Percentiles rank a stretch among this genome's conserved stretches.
Evolutionary conservation across 37 sponge, comb jelly and placozoan species (phyloP).

Genomic region (Bolinopsis microptera): DNA sequence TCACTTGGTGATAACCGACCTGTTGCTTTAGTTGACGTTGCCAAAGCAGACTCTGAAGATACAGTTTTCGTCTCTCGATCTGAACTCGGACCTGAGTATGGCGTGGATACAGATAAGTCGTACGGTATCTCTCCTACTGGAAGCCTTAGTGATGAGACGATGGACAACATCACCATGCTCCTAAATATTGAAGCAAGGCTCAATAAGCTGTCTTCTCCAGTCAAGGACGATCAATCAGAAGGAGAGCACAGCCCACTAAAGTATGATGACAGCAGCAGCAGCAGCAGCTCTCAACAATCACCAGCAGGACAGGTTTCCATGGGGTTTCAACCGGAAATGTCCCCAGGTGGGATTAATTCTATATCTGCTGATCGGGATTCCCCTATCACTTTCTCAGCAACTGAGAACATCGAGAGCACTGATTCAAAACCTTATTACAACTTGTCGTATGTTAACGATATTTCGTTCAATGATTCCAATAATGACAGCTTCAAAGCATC

Average conservation of each 20-base stretch:
- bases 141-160: slow-evolving; percentile 39
- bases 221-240: background rate
- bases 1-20: background rate
- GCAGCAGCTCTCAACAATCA: background rate
- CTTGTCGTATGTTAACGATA: slow-evolving; percentile 37
- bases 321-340: background rate
- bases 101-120: background rate
- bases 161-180: slow-evolving; percentile 26
- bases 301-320: background rate
- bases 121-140: background rate
- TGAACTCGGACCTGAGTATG: slow-evolving; percentile 7
- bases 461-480: slow-evolving; percentile 21
- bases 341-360: background rate
- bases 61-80: background rate
- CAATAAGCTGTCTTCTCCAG: background rate
- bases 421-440: slow-evolving; percentile 43
- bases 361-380: background rate
- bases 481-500: background rate
- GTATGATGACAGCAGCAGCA: background rate
- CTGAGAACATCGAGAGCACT: slow-evolving; percentile 31
- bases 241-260: background rate
- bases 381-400: slow-evolving; percentile 1
- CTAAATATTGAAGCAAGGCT: slow-evolving; percentile 19
- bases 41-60: background rate
- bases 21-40: background rate